Evolutionary conservation across 2,113 vertebrate genomes (phyloP), one percentile per base, ranked within the genome.

Genomic region (Xiphorhynchus elegans): DNA sequence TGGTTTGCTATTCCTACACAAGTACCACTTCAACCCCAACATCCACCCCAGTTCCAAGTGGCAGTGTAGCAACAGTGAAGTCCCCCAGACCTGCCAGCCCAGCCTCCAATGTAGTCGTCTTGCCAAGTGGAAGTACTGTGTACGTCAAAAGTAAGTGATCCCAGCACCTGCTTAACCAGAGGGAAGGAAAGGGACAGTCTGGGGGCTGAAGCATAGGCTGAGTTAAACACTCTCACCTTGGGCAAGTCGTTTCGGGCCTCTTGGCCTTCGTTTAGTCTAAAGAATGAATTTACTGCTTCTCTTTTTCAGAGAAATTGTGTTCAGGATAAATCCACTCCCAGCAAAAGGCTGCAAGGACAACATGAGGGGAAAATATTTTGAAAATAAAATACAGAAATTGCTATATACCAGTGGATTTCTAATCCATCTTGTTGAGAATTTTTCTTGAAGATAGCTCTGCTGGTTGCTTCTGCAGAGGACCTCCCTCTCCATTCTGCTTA

Each of bases 1-100:
- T 99, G 70, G 99, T 99, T 92, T 99, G 99, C 98, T 99, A 99
- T 98, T 99, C 99, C 74, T 99, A 99, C 98, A 99, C 99, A 66
- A 99, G 99, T 98, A 99, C 99, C 82, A 99, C 99, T 90, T 98
- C 98, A 97, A 99, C 99, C 62, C 98, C 99, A 96, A 98, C 98
- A 96, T 99, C 98, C 59, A 98, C 98, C 64, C 98, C 99, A 8
- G 98, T 99, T 35, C 98, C 98, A 84, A 98, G 99, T 79, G 98
- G 98, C 84, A 98, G 98, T 84, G 96, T 98, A 93, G 98, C 98
- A 10, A 96, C 98, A 17, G 98, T 99, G 90, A 99, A 99, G 96
- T 99, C 99, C 55, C 99, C 99, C 28, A 98, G 99, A 81, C 99
- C 99, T 2, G 98, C 99, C 89, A 99, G 99, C 94, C 99, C 99